These are phyloP conservation scores for Hiodon alosoides DNA, from an alignment of 2,113 vertebrate species.

Conservation along the genomic window DNA sequence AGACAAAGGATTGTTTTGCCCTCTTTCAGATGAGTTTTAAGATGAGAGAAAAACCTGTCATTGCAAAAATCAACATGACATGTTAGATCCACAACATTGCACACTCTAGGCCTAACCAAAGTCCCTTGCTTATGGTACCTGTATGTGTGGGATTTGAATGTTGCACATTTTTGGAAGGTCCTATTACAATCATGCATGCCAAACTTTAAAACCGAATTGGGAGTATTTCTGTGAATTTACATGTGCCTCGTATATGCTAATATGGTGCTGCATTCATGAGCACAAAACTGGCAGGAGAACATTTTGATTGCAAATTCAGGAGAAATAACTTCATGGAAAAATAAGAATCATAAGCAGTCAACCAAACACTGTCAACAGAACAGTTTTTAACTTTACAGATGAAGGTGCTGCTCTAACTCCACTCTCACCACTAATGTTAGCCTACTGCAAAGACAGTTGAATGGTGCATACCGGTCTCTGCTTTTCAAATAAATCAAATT, in stretches of 20 bases:
- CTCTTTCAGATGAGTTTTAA: slow-evolving; percentile 28
- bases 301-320: neutral
- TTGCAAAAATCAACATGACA: slow-evolving; percentile 24
- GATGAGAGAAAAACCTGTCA: slow-evolving; percentile 26
- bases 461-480: too few species aligned
- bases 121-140: slow-evolving; percentile 17
- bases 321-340: too few species aligned
- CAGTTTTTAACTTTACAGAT: neutral
- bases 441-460: too few species aligned
- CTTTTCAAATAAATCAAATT: too few species aligned
- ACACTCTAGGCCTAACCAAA: neutral
- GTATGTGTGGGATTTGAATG: slow-evolving; percentile 18
- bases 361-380: neutral
- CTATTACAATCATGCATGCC: slow-evolving; percentile 20
- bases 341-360: too few species aligned
- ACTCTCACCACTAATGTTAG: too few species aligned
- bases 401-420: too few species aligned
- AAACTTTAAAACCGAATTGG: slow-evolving; percentile 20
- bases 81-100: slow-evolving; percentile 15
- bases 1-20: slow-evolving; percentile 23
- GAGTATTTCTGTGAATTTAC: slow-evolving; percentile 17
- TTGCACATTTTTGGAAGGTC: slow-evolving; percentile 21
- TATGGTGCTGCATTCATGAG: neutral
- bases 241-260: slow-evolving; percentile 27
- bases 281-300: slow-evolving; percentile 9